phyloP scores from a whole-genome alignment of 2,888 invertebrate species.

The Dinocampus coccinellae region DNA sequence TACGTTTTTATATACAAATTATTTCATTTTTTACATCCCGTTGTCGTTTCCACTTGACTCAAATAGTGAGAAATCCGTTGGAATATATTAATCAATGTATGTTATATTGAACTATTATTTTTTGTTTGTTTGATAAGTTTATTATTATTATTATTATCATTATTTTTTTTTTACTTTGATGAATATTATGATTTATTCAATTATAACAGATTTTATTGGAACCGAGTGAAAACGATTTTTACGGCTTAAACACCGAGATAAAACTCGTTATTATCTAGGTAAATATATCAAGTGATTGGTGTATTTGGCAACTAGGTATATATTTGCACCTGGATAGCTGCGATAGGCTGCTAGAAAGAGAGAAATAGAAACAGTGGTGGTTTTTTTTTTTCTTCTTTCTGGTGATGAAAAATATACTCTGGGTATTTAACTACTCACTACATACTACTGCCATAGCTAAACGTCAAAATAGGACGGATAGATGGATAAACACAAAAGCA shows the following conservation, averaged over 20 bases:
- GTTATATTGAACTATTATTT: not conserved
- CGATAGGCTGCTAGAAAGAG: constrained; percentile 70
- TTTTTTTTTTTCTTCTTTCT: constrained; percentile 48
- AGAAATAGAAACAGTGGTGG: constrained; percentile 69
- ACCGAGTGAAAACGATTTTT: constrained; percentile 34
- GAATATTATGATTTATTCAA: too few relatives aligned
- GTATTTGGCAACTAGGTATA: constrained; percentile 63
- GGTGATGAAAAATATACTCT: constrained; percentile 66
- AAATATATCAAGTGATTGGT: constrained; percentile 65
- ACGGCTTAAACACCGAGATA: constrained; percentile 28
- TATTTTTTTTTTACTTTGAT: constrained; percentile 19
- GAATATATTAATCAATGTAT: not conserved
- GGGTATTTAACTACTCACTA: constrained; percentile 66
- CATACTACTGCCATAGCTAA: constrained; percentile 66
- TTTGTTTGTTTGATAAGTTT: constrained; percentile 15
- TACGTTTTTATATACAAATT: constrained; percentile 56
- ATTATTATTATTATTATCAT: not conserved
- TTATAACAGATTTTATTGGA: constrained; percentile 19
- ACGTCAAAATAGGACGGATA: constrained; percentile 60
- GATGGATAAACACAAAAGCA: constrained; percentile 67
- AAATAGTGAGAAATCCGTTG: constrained; percentile 27
- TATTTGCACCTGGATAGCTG: constrained; percentile 69
- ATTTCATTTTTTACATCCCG: constrained; percentile 45
- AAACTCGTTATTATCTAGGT: constrained; percentile 32
- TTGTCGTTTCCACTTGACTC: constrained; percentile 50